These are phyloP conservation scores for Spilarctia lutea DNA, from an alignment of 2,888 invertebrate genomes.

Conservation along the genomic window DNA sequence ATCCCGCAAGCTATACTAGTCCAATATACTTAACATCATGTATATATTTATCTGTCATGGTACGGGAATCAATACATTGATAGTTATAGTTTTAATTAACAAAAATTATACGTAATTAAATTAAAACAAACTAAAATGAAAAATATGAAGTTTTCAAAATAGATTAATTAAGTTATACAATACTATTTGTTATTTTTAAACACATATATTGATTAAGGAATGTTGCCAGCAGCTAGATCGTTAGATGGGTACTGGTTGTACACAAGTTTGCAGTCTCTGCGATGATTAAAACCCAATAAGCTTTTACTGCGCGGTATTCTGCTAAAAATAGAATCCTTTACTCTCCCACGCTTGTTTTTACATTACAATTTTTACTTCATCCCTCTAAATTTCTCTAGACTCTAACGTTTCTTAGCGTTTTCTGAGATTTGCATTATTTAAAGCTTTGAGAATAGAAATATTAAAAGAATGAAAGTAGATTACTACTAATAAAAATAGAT, in stretches of 20 bases:
- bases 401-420: not conserved
- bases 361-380: not conserved
- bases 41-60: too few relatives aligned
- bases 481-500: too few relatives aligned
- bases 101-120: not conserved
- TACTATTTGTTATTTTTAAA: not conserved
- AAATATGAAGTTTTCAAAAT: too few relatives aligned
- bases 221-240: not conserved
- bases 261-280: not conserved
- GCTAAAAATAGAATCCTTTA: conserved; percentile 22
- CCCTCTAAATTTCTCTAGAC: not conserved
- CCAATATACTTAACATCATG: too few relatives aligned
- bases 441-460: too few relatives aligned
- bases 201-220: not conserved
- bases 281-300: conserved; percentile 3
- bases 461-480: too few relatives aligned
- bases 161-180: not conserved
- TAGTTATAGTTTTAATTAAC: not conserved
- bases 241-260: not conserved
- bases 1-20: too few relatives aligned
- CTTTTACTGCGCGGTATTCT: conserved; percentile 15
- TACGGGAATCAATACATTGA: not conserved
- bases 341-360: conserved; percentile 14
- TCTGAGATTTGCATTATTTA: not conserved
- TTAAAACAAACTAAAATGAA: too few relatives aligned